These are phyloP conservation scores for Meteorus cinctellus DNA, from an alignment of 2,888 invertebrate species.

Conservation along the genomic window DNA sequence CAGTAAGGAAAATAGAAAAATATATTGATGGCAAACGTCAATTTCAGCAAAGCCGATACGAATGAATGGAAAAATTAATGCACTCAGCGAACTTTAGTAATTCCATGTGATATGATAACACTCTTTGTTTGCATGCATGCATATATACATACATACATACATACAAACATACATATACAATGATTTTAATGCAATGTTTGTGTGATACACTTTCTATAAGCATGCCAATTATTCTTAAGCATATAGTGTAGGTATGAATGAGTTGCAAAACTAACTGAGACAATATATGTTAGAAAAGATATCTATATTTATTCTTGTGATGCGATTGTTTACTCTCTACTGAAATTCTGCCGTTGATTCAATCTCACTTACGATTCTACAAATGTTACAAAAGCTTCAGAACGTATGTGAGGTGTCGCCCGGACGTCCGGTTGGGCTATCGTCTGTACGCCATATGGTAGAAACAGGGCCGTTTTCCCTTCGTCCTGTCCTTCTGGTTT, in stretches of 20 bases:
- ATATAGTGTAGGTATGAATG: too few species aligned
- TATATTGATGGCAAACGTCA: not conserved
- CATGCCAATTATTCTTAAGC: too few species aligned
- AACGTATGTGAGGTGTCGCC: not conserved
- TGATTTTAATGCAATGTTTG: too few species aligned
- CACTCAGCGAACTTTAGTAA: not conserved
- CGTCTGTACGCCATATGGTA: slow-evolving; percentile 58
- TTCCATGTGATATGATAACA: not conserved
- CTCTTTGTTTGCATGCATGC: not conserved
- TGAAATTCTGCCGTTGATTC: not conserved
- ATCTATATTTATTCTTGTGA: not conserved
- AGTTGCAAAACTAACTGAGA: too few species aligned
- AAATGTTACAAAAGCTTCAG: slow-evolving; percentile 11
- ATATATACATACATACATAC: too few species aligned
- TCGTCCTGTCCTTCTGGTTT: slow-evolving; percentile 58
- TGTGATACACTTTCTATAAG: too few species aligned
- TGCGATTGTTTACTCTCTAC: not conserved
- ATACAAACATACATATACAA: too few species aligned
- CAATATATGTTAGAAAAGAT: not conserved
- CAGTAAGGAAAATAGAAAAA: not conserved
- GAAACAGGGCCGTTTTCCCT: slow-evolving; percentile 54
- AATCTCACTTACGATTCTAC: not conserved
- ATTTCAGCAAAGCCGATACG: not conserved
- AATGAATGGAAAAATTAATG: not conserved
- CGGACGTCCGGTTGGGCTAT: slow-evolving; percentile 14